phyloP scores from a whole-genome alignment of 2,888 invertebrate species.

The Drosophila nr. perissopoda region DNA sequence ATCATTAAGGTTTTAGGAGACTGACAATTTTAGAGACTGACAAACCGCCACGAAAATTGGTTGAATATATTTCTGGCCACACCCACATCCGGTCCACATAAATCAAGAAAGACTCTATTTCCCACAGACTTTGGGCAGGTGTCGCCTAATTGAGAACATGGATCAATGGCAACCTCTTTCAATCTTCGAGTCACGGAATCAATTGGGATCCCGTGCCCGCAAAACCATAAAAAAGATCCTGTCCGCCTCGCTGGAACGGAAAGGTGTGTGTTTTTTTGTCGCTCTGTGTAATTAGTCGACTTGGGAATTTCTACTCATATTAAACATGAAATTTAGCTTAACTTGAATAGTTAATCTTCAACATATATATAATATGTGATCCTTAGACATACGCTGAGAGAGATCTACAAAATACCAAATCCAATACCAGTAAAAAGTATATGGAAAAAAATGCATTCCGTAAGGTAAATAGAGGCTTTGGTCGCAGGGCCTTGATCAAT shows the following conservation, averaged over 20 bases:
- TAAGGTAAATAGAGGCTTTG: not conserved
- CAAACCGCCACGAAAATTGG: not conserved
- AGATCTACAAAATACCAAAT: not conserved
- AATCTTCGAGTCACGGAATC: not conserved
- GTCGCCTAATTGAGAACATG: not conserved
- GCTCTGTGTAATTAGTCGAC: not conserved
- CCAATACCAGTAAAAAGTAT: not conserved
- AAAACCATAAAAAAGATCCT: not conserved
- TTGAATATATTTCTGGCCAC: not conserved
- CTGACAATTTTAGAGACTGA: not conserved
- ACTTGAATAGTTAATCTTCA: no score
- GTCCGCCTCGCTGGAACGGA: not conserved
- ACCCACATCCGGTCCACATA: not conserved
- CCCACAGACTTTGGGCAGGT: not conserved
- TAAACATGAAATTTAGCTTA: not conserved
- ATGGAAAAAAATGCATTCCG: not conserved
- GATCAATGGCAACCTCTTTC: not conserved
- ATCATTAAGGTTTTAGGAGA: no score
- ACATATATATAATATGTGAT: not conserved
- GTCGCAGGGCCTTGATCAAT: conserved; percentile 36
- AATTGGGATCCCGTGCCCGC: not conserved
- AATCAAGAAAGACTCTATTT: not conserved
- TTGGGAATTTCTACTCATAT: not conserved
- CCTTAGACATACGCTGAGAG: not conserved
- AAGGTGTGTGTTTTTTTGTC: not conserved